Conservation (phyloP, 2,113 vertebrate genomes). For the Barbus barbus region DNA sequence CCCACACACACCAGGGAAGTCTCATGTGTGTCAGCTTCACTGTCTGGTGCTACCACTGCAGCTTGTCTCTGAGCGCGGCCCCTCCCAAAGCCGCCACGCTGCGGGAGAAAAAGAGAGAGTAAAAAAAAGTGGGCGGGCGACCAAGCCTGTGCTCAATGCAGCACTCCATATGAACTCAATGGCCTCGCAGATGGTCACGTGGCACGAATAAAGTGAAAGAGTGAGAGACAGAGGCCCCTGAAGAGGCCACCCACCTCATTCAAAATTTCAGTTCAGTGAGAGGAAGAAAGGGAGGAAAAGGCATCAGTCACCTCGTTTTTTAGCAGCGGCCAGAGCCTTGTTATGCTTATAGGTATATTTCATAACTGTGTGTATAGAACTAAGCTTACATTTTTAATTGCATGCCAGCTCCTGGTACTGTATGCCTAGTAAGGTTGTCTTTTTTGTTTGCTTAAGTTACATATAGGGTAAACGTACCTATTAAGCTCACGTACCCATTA, state of each 20-base stretch:
- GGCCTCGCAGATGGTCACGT: constrained; percentile 47
- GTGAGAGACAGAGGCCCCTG: constrained; percentile 35
- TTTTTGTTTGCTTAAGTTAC: too few species aligned
- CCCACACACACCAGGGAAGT: constrained; percentile 22
- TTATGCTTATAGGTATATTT: not conserved
- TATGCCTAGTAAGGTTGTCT: too few species aligned
- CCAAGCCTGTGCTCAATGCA: constrained; percentile 47
- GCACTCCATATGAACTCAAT: constrained; percentile 47
- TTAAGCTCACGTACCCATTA: too few species aligned
- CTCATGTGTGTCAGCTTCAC: constrained; percentile 15
- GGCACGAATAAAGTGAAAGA: constrained; percentile 15
- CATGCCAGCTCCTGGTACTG: not conserved
- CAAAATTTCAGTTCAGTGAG: constrained; percentile 18
- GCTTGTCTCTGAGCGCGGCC: constrained; percentile 22
- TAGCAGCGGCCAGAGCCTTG: constrained; percentile 50
- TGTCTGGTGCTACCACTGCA: constrained; percentile 36
- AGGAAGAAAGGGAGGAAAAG: not conserved
- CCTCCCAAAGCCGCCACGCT: constrained; percentile 42
- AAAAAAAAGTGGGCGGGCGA: constrained; percentile 26
- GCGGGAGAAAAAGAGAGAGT: constrained; percentile 9
- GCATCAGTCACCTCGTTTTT: constrained; percentile 11
- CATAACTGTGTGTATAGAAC: not conserved
- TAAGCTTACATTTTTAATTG: not conserved
- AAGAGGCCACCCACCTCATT: constrained; percentile 31
- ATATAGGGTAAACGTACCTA: too few species aligned